phyloP scores from a whole-genome alignment of 2,797 vertebrate species.

The Tokudaia muenninki region DNA sequence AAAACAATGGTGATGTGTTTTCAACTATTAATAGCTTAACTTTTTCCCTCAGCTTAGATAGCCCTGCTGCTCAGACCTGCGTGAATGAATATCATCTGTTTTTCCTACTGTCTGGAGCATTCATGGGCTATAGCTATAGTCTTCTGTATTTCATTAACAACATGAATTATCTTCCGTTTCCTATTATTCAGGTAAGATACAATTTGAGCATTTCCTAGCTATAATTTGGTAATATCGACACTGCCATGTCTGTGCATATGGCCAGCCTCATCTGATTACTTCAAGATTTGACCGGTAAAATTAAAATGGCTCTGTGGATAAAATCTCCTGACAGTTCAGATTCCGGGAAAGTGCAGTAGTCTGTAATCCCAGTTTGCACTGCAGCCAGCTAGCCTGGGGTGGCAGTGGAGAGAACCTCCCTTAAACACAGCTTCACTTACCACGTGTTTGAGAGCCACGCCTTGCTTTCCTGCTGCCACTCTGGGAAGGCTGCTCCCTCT shows the following conservation, averaged over 20 bases:
- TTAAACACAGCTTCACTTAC: not conserved
- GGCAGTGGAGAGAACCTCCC: not conserved
- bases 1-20: conserved; percentile 21
- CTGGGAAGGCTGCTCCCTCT: not conserved
- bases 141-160: conserved; percentile 95
- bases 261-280: conserved; percentile 40
- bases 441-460: not conserved
- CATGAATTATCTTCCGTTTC: conserved; percentile 96
- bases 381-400: not conserved
- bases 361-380: not conserved
- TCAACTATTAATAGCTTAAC: conserved; percentile 60
- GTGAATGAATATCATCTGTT: conserved; percentile 96
- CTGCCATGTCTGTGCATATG: not conserved
- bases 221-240: conserved; percentile 55
- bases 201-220: conserved; percentile 26
- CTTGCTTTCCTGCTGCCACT: not conserved
- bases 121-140: conserved; percentile 95
- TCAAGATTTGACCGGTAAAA: conserved; percentile 52
- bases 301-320: not conserved
- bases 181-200: conserved; percentile 93
- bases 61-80: conserved; percentile 86
- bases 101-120: conserved; percentile 94
- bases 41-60: conserved; percentile 67
- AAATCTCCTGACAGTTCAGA: not conserved
- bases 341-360: not conserved